Conservation (phyloP, 2,888 invertebrate genomes). For the Holacanthella duospinosa region DNA sequence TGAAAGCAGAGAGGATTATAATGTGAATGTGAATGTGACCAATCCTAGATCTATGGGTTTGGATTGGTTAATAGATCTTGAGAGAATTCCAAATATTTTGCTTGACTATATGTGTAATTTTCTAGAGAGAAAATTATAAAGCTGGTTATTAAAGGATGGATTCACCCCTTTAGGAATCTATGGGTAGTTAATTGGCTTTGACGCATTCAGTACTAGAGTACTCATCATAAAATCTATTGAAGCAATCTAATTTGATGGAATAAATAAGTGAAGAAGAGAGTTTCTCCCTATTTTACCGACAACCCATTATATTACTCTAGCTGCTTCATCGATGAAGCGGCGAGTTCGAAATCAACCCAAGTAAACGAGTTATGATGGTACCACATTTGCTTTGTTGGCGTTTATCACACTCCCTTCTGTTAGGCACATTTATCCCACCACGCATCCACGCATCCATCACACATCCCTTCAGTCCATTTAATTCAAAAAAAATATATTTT, state of each 20-base stretch:
- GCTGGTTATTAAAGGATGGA: too few species aligned
- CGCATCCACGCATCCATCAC: neutral
- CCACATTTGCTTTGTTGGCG: neutral
- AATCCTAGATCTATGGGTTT: too few species aligned
- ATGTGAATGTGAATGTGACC: too few species aligned
- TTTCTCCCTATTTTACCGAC: neutral
- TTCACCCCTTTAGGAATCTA: too few species aligned
- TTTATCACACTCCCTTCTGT: conserved; percentile 1
- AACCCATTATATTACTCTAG: too few species aligned
- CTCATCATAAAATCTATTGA: neutral
- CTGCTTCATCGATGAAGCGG: neutral
- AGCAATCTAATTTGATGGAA: conserved; percentile 1
- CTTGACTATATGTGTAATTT: too few species aligned
- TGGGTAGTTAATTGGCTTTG: conserved; percentile 4
- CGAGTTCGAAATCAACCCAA: neutral
- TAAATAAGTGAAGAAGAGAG: neutral
- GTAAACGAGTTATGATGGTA: conserved; percentile 1
- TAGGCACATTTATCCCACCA: conserved; percentile 2
- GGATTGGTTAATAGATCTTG: too few species aligned
- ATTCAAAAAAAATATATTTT: too few species aligned
- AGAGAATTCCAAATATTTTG: too few species aligned
- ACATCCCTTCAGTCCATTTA: neutral
- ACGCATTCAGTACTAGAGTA: neutral
- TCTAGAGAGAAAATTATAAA: too few species aligned
- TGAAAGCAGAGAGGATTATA: too few species aligned